Evolutionary conservation across 53 echinoderm and acorn worm species (phyloP), one percentile per base, ranked within the genome.

Genomic region (Patiria pectinifera): DNA sequence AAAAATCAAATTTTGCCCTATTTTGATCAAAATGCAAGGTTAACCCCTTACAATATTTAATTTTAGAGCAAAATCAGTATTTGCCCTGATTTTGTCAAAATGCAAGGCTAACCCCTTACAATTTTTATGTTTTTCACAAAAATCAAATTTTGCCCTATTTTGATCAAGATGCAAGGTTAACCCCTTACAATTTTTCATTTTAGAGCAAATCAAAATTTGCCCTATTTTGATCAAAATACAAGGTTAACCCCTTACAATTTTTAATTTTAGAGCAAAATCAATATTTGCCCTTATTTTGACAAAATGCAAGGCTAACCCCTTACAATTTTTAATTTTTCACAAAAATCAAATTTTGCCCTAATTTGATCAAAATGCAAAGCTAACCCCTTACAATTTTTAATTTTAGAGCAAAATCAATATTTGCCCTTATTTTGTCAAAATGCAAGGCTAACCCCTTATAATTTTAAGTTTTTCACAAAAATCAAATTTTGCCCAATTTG

Each of bases 261-360:
- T 11, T 60, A 8, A 35, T 53, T 53, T 66, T 66, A 0, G 3
- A 11, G 0, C 2, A 14, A 66, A 66, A 66, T 3, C 19, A 66
- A 35, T 0, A 0, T 35, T 66, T 66, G 14, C 3, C 15, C 44
- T 21, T 0, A 76, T 26, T 43, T 11, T 24, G 26, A 11, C 0
- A 6, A 76, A 76, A 76, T 43, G 21, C 76, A 76, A 76, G 76
- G 76, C 25, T 23, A 76, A 76, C 76, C 76, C 76, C 76, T 76
- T 76, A 11, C 15, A 21, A 35, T 35, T 35, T 35, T 35, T 35
- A 0, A 35, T 35, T 35, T 35, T 35, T 0, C 0, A 35, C 0
- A 0, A 35, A 71, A 71, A 71, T 23, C 53, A 35, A 35, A 35
- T 0, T 35, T 35, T 35, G 35, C 35, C 35, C 35, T 35, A 35